Evolutionary conservation across 2,888 invertebrate species (phyloP).

Genomic region (Cerceris rybyensis): DNA sequence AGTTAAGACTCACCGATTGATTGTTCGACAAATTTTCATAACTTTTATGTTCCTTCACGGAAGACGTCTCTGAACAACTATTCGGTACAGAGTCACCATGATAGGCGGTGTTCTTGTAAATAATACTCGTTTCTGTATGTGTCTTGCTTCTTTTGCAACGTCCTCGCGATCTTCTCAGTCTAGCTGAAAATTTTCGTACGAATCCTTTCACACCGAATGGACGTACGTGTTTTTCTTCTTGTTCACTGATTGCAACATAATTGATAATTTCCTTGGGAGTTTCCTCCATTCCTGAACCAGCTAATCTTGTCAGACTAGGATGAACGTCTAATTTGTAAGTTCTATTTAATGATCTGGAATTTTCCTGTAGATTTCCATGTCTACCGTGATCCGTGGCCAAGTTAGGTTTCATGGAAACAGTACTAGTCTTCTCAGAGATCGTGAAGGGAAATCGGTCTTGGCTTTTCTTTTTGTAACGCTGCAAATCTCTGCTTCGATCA

Average conservation of each 20-base stretch:
- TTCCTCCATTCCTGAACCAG: slow-evolving; percentile 47
- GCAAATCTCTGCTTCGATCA: slow-evolving; percentile 33
- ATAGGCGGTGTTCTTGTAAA: slow-evolving; percentile 67
- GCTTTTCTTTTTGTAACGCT: slow-evolving; percentile 42
- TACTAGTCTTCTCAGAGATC: slow-evolving; percentile 64
- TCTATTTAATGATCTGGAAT: slow-evolving; percentile 22
- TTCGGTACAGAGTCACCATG: slow-evolving; percentile 47
- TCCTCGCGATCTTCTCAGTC: slow-evolving; percentile 34
- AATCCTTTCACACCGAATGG: slow-evolving; percentile 58
- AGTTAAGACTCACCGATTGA: not conserved
- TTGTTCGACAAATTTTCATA: not conserved
- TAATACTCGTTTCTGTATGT: slow-evolving; percentile 34
- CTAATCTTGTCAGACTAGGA: slow-evolving; percentile 64
- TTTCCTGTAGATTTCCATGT: slow-evolving; percentile 8
- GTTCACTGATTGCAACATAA: slow-evolving; percentile 36
- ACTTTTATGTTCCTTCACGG: slow-evolving; percentile 15
- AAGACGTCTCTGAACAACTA: slow-evolving; percentile 51
- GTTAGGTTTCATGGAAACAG: slow-evolving; percentile 48
- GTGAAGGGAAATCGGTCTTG: slow-evolving; percentile 74
- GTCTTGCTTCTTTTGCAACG: not conserved
- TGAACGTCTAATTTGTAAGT: slow-evolving; percentile 54
- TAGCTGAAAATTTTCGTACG: slow-evolving; percentile 60
- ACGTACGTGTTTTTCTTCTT: not conserved
- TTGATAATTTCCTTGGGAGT: slow-evolving; percentile 54
- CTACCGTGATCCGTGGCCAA: slow-evolving; percentile 12